These are phyloP conservation scores for Chrysina gloriosa DNA, from an alignment of 2,888 invertebrate genomes.

Conservation along the genomic window DNA sequence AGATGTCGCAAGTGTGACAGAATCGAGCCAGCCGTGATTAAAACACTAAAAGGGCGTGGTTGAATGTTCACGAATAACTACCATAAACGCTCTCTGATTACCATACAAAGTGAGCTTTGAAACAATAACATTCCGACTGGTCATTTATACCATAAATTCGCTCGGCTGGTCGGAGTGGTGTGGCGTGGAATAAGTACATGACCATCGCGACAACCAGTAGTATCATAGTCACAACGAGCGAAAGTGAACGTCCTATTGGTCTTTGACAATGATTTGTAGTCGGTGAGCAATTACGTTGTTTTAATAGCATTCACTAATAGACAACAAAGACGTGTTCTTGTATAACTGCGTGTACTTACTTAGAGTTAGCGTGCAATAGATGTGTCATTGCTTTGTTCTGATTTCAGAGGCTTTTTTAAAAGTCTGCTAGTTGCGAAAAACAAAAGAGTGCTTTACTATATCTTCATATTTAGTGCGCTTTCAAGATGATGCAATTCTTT, in stretches of 20 bases:
- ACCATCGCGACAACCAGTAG: background rate
- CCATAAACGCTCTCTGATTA: constrained; percentile 49
- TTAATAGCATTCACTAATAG: background rate
- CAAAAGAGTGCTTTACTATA: too few relatives aligned
- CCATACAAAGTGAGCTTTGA: constrained; percentile 56
- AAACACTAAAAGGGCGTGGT: constrained; percentile 53
- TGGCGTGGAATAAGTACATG: constrained; percentile 20
- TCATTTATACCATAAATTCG: constrained; percentile 54
- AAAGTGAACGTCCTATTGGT: constrained; percentile 14
- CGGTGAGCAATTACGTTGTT: background rate
- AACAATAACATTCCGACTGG: constrained; percentile 58
- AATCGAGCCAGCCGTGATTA: constrained; percentile 41
- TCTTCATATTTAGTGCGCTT: too few relatives aligned
- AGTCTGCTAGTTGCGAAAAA: too few relatives aligned
- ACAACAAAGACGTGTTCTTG: background rate
- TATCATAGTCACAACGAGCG: constrained; percentile 4
- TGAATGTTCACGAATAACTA: constrained; percentile 39
- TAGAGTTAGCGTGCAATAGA: background rate
- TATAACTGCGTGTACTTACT: background rate
- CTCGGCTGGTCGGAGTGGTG: constrained; percentile 24
- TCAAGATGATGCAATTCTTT: too few relatives aligned
- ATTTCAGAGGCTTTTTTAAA: too few relatives aligned
- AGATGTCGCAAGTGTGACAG: constrained; percentile 26
- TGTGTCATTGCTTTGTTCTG: too few relatives aligned
- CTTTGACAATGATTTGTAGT: constrained; percentile 7